Evolutionary conservation across 2,888 invertebrate species (phyloP), one percentile per base, ranked within the genome.

Genomic region (Criorhina ranunculi): DNA sequence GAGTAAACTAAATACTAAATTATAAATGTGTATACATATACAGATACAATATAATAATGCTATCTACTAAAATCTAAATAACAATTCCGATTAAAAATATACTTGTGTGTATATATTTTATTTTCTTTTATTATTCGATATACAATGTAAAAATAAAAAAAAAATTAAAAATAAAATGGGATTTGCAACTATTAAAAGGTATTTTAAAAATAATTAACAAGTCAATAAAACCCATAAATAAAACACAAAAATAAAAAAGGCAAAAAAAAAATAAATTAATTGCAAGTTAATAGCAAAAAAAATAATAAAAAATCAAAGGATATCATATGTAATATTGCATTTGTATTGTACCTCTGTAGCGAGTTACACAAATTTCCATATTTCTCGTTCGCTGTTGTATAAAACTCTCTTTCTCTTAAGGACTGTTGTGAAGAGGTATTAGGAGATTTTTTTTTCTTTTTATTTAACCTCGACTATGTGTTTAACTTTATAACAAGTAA

Each of bases 161-260:
- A 69, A 42, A 72, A 12, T n/a, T 24, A 55, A 53, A 69, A 69
- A 49, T 42, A 49, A 85, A 76, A 66, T 80, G 80, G 80, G 85
- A 80, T 85, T 85, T 85, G 53, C 69, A 85, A 80, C 69, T 83
- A 73, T 79, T 67, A 66, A 59, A 62, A 44, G 53, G 67, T 64
- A 73, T 69, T 82, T 85, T 85, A 85, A 85, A 85, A 85, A 76
- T 85, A 85, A 85, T 85, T 85, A 85, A 85, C 85, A 85, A 85
- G 80, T 80, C 80, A 85, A 85, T 85, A 85, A 85, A 81, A 80
- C 80, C 75, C 80, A 80, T 70, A 80, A 85, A 76, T 76, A 70
- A 70, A 75, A 79, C 51, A 70, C 70, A 66, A 64, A 69, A 59
- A 46, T 15, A 51, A 40, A 35, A 57, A 75, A 51, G 55, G 31